Evolutionary conservation across 2,113 vertebrate species (phyloP), one percentile per base, ranked within the genome.

Genomic region (Salvator merianae): DNA sequence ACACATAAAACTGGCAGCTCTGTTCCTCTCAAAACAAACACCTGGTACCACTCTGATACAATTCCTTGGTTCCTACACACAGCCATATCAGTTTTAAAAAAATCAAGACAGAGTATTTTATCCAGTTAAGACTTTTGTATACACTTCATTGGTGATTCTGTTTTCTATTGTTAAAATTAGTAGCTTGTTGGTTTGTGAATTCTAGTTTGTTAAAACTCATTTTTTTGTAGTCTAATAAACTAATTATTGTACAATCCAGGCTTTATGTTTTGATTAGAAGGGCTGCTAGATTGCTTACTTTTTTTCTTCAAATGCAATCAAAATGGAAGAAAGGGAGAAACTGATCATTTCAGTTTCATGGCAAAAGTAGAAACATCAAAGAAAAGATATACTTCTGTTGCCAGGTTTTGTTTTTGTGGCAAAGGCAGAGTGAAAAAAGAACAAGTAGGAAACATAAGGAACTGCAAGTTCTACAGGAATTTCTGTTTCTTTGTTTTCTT

Each of bases 131-230:
- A 32, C n/a, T 50, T n/a, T 55, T 63, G 20, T 82, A 38, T 36
- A 71, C 7, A 24, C 40, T 13, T 81, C 53, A 32, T 62, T 26
- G 24, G 47, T 36, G 79, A 14, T 65, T 62, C 26, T 36, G 30
- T 73, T n/a, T 66, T 69, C 40, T 40, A 59, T 69, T 30, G 16
- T 43, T 78, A 16, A 43, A 22, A 72, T 32, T 34, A 72, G 3
- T 32, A 34, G 30, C 30, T 40, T 84, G 47, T 59, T n/a, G n/a
- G 32, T 43, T 71, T 85, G 83, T 79, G 77, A 63, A 79, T 79
- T 63, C 22, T 43, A 34, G 32, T 63, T 43, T 72, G 47, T 77
- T 24, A 59, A 70, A 79, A 73, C 16, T 72, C 32, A 18, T 50
- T 36, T 50, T 36, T 73, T 79, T 79, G 53, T 53, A 71, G 9